Percentiles rank a stretch among this genome's conserved stretches.
Conservation (phyloP, 2,888 invertebrate species). For the Xestia c-nigrum region DNA sequence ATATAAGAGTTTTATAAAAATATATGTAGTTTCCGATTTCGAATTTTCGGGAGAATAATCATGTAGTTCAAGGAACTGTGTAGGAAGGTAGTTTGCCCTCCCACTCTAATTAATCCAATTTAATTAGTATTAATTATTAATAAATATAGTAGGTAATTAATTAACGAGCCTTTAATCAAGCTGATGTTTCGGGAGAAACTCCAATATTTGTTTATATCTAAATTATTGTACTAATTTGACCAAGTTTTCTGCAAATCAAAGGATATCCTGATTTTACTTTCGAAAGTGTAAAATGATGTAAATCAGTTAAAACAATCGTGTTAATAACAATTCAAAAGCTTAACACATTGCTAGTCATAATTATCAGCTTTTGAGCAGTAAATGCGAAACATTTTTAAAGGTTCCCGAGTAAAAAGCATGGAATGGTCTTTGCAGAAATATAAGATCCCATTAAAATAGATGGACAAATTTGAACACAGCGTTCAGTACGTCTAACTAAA, state of each 20-base stretch:
- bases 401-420: not conserved
- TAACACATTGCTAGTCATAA: not conserved
- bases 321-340: not conserved
- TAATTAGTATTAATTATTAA: conserved; percentile 5
- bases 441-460: not conserved
- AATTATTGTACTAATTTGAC: conserved; percentile 22
- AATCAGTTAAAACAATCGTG: not conserved
- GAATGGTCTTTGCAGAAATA: too few species aligned
- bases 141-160: conserved; percentile 27
- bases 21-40: not conserved
- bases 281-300: not conserved
- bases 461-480: too few species aligned
- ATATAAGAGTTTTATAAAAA: not conserved
- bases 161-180: conserved; percentile 37
- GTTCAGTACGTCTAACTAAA: too few species aligned
- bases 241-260: conserved; percentile 14
- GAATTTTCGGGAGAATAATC: not conserved
- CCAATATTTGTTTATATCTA: conserved; percentile 37
- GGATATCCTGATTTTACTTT: conserved; percentile 6
- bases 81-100: not conserved
- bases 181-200: conserved; percentile 31
- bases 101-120: conserved; percentile 21
- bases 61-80: not conserved
- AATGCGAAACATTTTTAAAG: not conserved
- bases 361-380: not conserved